Evolutionary conservation across 2,113 vertebrate genomes (phyloP).

Genomic region (Columba janthina): DNA sequence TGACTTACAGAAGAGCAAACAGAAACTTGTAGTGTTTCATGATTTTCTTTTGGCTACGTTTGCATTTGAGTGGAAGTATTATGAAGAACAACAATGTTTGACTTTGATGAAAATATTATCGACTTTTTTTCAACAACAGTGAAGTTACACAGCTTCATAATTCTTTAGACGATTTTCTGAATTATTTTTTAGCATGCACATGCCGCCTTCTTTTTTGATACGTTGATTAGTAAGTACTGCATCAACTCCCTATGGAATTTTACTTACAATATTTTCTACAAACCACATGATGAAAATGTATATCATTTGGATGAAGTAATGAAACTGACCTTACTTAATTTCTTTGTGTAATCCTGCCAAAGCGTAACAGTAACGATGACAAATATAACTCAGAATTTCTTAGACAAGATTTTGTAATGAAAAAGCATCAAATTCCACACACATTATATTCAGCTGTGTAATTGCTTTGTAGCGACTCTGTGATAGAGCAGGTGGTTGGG

Average conservation of each 20-base stretch:
- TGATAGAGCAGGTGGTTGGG: not conserved
- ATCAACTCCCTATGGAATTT: not conserved
- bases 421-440: not conserved
- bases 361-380: not conserved
- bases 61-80: not conserved
- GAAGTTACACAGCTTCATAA: not conserved
- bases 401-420: not conserved
- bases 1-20: not conserved
- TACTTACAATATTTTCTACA: not conserved
- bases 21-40: not conserved
- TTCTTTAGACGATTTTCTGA: not conserved
- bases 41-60: not conserved
- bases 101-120: not conserved
- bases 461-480: not conserved
- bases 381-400: not conserved
- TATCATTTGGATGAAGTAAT: not conserved
- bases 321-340: not conserved
- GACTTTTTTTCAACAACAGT: not conserved
- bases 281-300: not conserved
- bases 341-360: not conserved
- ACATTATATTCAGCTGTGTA: not conserved
- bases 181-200: not conserved
- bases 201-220: not conserved
- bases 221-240: not conserved
- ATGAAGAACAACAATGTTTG: not conserved